Evolutionary conservation across 2,888 invertebrate species (phyloP), one percentile per base, ranked within the genome.

Genomic region (Xanthorhoe spadicearia): DNA sequence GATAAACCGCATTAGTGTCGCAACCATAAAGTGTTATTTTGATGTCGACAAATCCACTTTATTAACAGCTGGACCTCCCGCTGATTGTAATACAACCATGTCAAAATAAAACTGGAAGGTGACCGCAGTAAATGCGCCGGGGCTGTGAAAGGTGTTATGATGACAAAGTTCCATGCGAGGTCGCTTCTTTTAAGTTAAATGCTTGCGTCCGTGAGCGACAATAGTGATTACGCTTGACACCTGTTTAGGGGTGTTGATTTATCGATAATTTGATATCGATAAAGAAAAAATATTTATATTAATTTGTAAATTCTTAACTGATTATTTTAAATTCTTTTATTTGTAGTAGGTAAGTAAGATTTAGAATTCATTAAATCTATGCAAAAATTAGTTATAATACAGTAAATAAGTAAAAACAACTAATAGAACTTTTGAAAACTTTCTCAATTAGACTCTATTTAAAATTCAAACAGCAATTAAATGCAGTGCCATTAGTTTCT

Each of bases 31-130:
- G 85, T 88, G 89, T 86, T 89, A 88, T 90, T 89, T 88, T 89
- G 86, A 90, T 92, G 89, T 91, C 91, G 90, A 90, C 92, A 90
- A 90, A 90, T 89, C 90, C 89, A 88, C 89, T 90, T 90, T 90
- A 91, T 89, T 90, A 90, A 88, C 83, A 83, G 79, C 75, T 75
- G 80, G 90, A 89, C 88, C 90, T 84, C 91, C 92, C 88, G 88
- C 86, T 85, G 89, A 68, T 79, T 75, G 68, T 76, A 73, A 77
- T 84, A 76, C 84, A 84, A 89, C 91, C 84, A 79, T 91, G 86
- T 90, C 89, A 72, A 71, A 80, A 74, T 86, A 74, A 80, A 72
- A 77, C 68, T 72, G 64, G 64, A 74, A 74, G 76, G 74, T 72
- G 77, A 68, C 76, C 70, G 73, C 76, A 75, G 78, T 79, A 77